Percentiles rank a stretch among this genome's conserved stretches.
These are phyloP conservation scores for Rhinolophus ferrumequinum DNA, from an alignment of 2,113 vertebrate species.

Conservation along the genomic window DNA sequence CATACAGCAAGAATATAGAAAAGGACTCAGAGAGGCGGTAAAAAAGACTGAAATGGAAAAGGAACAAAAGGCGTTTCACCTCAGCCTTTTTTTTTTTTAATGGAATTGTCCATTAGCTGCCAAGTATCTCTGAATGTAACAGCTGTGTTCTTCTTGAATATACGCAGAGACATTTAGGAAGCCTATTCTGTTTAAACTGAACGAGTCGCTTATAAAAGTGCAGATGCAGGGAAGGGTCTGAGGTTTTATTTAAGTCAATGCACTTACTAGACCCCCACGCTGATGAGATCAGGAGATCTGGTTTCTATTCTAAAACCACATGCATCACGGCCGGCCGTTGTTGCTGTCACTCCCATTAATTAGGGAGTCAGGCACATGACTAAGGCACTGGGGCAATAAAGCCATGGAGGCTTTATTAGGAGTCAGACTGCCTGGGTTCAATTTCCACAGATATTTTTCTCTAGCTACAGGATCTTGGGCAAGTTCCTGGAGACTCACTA, in stretches of 20 bases:
- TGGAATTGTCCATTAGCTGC: slow-evolving; percentile 58
- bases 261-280: neutral
- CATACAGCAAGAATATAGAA: neutral
- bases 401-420: neutral
- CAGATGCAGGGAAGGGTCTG: slow-evolving; percentile 2
- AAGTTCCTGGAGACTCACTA: neutral
- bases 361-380: neutral
- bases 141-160: slow-evolving; percentile 64
- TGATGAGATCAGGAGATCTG: neutral
- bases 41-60: slow-evolving; percentile 5
- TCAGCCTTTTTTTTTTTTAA: slow-evolving; percentile 23
- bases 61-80: slow-evolving; percentile 14
- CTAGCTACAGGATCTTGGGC: neutral
- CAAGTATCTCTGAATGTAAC: slow-evolving; percentile 56
- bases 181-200: neutral
- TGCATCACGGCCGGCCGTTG: neutral
- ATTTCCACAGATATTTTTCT: neutral
- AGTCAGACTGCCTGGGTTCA: neutral
- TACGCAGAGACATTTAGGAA: slow-evolving; percentile 41
- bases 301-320: neutral
- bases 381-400: neutral
- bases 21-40: slow-evolving; percentile 22
- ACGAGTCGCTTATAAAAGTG: slow-evolving; percentile 41
- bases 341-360: neutral
- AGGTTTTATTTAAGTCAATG: neutral